Percentiles rank a stretch among this genome's conserved stretches.
These are phyloP conservation scores for Podarcis lilfordi DNA, from an alignment of 2,797 vertebrate genomes.

Conservation along the genomic window DNA sequence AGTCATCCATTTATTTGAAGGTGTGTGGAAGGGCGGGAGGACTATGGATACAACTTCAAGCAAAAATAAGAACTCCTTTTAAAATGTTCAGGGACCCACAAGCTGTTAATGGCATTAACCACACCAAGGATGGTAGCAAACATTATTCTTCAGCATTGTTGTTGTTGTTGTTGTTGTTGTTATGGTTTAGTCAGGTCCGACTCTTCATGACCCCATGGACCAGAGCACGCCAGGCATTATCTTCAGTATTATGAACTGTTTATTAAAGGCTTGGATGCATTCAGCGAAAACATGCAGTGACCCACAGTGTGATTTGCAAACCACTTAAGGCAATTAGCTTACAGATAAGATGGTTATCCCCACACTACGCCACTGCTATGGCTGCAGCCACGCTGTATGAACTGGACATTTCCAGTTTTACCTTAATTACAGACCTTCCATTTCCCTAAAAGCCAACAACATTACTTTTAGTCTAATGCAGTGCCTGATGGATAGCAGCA, in stretches of 20 bases:
- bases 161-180: too few relatives aligned
- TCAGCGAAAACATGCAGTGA: neutral
- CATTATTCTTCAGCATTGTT: neutral
- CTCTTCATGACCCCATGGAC: too few relatives aligned
- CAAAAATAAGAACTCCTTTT: neutral
- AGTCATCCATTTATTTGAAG: neutral
- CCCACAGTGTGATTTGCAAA: neutral
- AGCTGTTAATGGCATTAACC: accelerated
- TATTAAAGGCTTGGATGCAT: conserved; percentile 16
- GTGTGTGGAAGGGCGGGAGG: neutral
- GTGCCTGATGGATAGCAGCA: neutral
- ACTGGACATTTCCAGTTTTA: neutral
- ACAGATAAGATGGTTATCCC: neutral
- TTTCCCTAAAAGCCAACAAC: neutral
- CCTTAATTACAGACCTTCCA: neutral
- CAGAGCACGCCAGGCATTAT: neutral
- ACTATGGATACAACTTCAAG: accelerated
- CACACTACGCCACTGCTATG: neutral
- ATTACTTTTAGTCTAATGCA: neutral
- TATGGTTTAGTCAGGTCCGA: too few relatives aligned
- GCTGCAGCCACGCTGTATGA: neutral
- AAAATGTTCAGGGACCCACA: neutral
- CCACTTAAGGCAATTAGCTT: neutral
- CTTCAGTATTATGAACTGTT: neutral
- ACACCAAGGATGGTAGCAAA: neutral